These are phyloP conservation scores for Stegodyphus mimosarum DNA, from an alignment of 1,140 invertebrate genomes.

Conservation along the genomic window DNA sequence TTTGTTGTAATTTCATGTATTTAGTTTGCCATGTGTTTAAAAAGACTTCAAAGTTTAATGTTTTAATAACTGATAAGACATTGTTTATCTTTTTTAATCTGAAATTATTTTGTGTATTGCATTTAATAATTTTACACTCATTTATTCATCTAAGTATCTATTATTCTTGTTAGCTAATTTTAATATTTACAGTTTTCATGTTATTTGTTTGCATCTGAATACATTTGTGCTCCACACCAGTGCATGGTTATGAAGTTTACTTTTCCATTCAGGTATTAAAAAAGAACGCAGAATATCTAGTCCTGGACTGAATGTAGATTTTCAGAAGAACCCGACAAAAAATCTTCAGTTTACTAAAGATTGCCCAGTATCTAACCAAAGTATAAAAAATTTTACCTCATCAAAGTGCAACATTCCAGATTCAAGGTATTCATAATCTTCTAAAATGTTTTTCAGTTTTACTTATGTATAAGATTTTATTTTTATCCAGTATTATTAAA, in stretches of 20 bases:
- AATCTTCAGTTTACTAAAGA: no score
- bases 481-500: no score
- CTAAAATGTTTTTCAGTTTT: neutral
- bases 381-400: constrained; percentile 4
- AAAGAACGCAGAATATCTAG: constrained; percentile 51
- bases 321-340: constrained; percentile 7
- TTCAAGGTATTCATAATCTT: constrained; percentile 5
- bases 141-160: neutral
- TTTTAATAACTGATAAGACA: no score
- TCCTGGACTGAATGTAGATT: constrained; percentile 17
- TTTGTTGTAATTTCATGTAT: no score
- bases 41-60: no score
- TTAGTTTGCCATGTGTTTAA: no score
- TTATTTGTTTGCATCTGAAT: neutral
- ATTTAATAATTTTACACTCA: neutral
- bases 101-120: neutral
- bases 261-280: constrained; percentile 26
- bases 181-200: neutral
- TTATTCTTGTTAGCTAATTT: neutral
- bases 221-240: no score
- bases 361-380: neutral
- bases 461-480: neutral
- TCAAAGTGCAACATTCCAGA: constrained; percentile 32
- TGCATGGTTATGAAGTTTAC: neutral
- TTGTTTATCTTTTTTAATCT: neutral